Percentiles rank a stretch among this genome's conserved stretches.
These are phyloP conservation scores for Pseudoatta argentina DNA, from an alignment of 1,140 invertebrate species.

Conservation along the genomic window DNA sequence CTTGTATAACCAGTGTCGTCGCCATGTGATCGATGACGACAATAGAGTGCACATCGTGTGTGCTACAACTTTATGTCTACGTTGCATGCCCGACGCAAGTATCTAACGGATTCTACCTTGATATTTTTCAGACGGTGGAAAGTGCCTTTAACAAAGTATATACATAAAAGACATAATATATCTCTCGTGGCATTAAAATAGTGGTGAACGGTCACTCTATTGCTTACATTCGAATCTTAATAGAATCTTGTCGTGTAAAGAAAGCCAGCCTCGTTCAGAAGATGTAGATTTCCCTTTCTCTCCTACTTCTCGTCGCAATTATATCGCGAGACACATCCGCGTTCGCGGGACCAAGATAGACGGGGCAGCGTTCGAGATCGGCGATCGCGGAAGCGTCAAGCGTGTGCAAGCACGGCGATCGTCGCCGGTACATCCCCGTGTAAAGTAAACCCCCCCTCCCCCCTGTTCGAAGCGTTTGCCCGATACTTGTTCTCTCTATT, in stretches of 20 bases:
- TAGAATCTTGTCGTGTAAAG: conserved; percentile 30
- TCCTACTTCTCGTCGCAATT: conserved; percentile 36
- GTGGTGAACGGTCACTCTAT: neutral
- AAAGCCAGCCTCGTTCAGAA: neutral
- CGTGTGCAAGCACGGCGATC: neutral
- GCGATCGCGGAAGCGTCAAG: conserved; percentile 41
- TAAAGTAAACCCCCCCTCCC: conserved; percentile 25
- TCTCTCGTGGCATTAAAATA: conserved; percentile 2
- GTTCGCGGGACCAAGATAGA: conserved; percentile 23
- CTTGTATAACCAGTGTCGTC: conserved; percentile 52
- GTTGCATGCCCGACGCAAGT: conserved; percentile 12
- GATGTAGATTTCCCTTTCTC: neutral
- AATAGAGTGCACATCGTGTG: conserved; percentile 32
- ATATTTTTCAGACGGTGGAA: conserved; percentile 25
- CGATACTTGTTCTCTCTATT: conserved; percentile 58
- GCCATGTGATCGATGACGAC: conserved; percentile 50
- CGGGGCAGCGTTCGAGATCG: conserved; percentile 19
- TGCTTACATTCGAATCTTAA: conserved; percentile 33
- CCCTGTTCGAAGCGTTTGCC: neutral
- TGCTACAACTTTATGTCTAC: conserved; percentile 34
- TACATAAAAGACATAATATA: conserved; percentile 21
- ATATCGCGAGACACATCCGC: conserved; percentile 42
- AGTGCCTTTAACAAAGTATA: neutral
- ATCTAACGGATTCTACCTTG: conserved; percentile 1
- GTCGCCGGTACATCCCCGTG: conserved; percentile 36